Evolutionary conservation across 2,797 vertebrate species (phyloP).

Genomic region (Loriculus beryllinus): DNA sequence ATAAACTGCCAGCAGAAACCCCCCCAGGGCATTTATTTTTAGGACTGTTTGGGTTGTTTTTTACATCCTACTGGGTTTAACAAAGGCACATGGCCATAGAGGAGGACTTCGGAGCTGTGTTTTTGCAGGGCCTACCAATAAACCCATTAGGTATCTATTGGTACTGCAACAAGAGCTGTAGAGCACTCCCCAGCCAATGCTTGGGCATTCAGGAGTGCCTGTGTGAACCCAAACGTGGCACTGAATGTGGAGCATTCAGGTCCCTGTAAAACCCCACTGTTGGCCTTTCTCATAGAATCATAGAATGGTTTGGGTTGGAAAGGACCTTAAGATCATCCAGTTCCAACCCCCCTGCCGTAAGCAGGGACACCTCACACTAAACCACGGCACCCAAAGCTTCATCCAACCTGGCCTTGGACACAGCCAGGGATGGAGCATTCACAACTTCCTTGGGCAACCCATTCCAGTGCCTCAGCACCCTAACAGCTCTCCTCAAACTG

Average conservation of each 20-base stretch:
- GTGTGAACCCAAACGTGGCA: background rate
- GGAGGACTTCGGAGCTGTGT: background rate
- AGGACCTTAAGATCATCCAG: too few species aligned
- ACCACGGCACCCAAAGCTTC: too few species aligned
- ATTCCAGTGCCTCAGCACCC: too few species aligned
- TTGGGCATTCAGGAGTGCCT: rapidly evolving
- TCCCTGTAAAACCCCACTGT: background rate
- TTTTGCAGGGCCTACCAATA: background rate
- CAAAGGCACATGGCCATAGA: background rate
- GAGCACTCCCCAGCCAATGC: background rate
- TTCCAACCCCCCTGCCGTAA: too few species aligned
- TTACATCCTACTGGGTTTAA: background rate
- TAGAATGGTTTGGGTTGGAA: too few species aligned
- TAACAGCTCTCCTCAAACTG: background rate
- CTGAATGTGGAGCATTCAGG: background rate
- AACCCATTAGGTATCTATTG: background rate
- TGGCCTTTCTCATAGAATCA: background rate
- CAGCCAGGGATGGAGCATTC: too few species aligned
- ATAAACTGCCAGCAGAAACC: constrained; percentile 1
- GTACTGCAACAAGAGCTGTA: background rate
- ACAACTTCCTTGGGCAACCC: too few species aligned
- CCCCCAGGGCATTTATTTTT: constrained; percentile 18
- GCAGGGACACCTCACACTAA: too few species aligned
- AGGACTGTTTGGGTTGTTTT: background rate
- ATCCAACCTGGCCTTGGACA: too few species aligned